These are phyloP conservation scores for Argyresthia albistria DNA, from an alignment of 2,888 invertebrate genomes.

Conservation along the genomic window DNA sequence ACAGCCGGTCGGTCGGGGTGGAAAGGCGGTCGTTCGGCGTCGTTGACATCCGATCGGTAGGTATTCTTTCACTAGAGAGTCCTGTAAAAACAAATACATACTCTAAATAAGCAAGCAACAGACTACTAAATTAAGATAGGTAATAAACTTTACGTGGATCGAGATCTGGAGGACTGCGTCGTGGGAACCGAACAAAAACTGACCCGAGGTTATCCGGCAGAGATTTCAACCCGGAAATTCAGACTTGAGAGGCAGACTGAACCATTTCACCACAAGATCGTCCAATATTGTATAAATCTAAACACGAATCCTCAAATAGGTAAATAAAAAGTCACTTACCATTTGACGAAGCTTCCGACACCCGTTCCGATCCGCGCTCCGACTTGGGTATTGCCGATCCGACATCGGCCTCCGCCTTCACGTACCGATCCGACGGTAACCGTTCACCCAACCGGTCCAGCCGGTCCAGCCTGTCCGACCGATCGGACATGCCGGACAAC, in stretches of 20 bases:
- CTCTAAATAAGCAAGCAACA: no score
- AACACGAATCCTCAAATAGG: no score
- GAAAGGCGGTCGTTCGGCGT: constrained; percentile 9
- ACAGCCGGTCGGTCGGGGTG: constrained; percentile 6
- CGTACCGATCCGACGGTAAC: constrained; percentile 21
- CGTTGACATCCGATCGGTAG: constrained; percentile 8
- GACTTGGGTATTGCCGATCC: constrained; percentile 42
- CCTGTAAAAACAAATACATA: not conserved
- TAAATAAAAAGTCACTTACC: constrained; percentile 25
- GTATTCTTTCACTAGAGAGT: constrained; percentile 11
- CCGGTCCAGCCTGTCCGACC: constrained; percentile 32
- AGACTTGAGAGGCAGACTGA: no score
- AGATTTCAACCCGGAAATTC: no score
- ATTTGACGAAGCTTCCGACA: constrained; percentile 44
- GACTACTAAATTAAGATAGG: no score
- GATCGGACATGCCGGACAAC: constrained; percentile 19
- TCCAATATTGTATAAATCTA: no score
- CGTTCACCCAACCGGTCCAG: constrained; percentile 21
- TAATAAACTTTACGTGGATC: no score
- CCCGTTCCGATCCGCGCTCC: constrained; percentile 36
- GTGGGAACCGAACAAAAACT: no score
- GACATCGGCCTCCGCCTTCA: constrained; percentile 57
- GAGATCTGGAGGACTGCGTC: no score
- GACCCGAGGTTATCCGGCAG: no score
- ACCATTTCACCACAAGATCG: no score